Base-by-base conservation (phyloP, 2,888 invertebrate species). In the Eupithecia exiguata region DNA sequence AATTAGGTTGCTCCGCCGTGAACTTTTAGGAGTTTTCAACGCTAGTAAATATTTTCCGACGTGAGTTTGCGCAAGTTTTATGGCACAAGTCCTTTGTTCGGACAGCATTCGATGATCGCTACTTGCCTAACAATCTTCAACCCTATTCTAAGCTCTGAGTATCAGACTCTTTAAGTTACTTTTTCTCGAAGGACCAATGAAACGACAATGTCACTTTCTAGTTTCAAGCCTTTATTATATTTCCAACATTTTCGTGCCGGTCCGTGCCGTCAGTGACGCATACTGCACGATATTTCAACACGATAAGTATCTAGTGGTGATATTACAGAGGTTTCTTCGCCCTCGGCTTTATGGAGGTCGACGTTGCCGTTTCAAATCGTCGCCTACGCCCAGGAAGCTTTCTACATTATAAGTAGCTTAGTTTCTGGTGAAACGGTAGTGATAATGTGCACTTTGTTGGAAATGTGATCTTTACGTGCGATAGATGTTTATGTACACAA, bases 241-340 rank as follows among this genome's bases (percentile, higher is more conserved):
- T 73, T 74, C 63, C 36, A 66, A 74, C 70, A 58, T 66, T 71
- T 71, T 72, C 65, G 72, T 70, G 75, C 68, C 69, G 69, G 43
- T 63, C 66, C 65, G 73, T 71, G 73, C 67, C 72, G 63, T 66
- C 78, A 68, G 68, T 74, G 75, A 74, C 70, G 78, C 78, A 74
- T 70, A 73, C 72, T 76, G 61, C 70, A 72, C 69, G 68, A 81
- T 80, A 81, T 79, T 81, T 79, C 75, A 80, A 75, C 62, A 58
- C 74, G 79, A 81, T 82, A 81, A 81, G 76, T 76, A 78, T 81
- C 78, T 80, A 74, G 58, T 72, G 71, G 77, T 73, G 79, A 81
- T 78, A 79, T 79, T 77, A 73, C 78, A 68, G 70, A 77, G 78
- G 69, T 77, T 79, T 79, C 79, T 73, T 76, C 78, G 77, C 76